Evolutionary conservation across 1,140 invertebrate species (phyloP).

Genomic region (Patella vulgata): DNA sequence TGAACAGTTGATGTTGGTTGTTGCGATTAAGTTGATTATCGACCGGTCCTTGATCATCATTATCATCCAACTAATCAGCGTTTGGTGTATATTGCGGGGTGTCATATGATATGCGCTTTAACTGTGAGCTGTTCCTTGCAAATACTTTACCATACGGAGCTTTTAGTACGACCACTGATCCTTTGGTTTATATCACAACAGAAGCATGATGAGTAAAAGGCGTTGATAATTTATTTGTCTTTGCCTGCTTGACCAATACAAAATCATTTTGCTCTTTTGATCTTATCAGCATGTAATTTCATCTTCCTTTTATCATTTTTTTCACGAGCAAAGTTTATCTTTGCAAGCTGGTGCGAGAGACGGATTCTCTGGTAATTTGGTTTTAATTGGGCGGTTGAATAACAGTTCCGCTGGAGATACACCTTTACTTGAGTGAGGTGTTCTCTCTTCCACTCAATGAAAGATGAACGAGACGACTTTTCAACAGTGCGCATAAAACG

Average conservation of each 20-base stretch:
- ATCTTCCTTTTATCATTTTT: slow-evolving; percentile 23
- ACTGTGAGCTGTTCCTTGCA: slow-evolving; percentile 5
- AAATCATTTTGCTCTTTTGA: background rate
- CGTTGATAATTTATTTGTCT: slow-evolving; percentile 18
- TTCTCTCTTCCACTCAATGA: slow-evolving; percentile 22
- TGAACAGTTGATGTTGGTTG: too few relatives aligned
- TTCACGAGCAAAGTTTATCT: background rate
- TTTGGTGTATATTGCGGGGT: too few relatives aligned
- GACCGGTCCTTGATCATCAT: too few relatives aligned
- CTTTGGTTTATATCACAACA: slow-evolving; percentile 3
- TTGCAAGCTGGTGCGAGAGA: background rate
- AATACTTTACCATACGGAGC: background rate
- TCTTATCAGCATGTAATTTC: slow-evolving; percentile 21
- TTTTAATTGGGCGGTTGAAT: slow-evolving; percentile 20
- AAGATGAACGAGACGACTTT: slow-evolving; percentile 20
- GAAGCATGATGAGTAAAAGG: background rate
- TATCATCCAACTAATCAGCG: too few relatives aligned
- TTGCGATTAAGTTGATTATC: too few relatives aligned
- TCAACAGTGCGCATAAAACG: slow-evolving; percentile 30
- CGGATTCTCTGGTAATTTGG: slow-evolving; percentile 10
- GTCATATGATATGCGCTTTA: background rate
- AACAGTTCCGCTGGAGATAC: slow-evolving; percentile 25
- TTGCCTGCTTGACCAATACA: slow-evolving; percentile 16
- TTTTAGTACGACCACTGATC: slow-evolving; percentile 11
- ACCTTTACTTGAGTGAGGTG: slow-evolving; percentile 16